Evolutionary conservation across 2,797 vertebrate genomes (phyloP).

Genomic region (Alosa sapidissima): DNA sequence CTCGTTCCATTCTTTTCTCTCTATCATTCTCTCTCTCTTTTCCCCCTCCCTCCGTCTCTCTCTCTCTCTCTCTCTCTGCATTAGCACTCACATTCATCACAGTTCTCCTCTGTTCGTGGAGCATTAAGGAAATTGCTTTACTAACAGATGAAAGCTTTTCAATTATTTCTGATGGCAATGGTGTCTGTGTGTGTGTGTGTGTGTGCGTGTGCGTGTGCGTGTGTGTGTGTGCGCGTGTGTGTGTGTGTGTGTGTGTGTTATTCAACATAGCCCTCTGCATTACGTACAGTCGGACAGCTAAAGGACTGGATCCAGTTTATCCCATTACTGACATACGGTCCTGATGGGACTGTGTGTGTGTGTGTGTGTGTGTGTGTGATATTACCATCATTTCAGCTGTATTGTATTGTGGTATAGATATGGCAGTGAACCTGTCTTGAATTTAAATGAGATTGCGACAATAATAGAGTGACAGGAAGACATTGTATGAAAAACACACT

Average conservation of each 20-base stretch:
- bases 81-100: constrained; percentile 57
- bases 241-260: background rate
- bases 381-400: background rate
- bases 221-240: background rate
- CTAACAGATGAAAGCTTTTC: constrained; percentile 62
- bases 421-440: background rate
- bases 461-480: background rate
- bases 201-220: constrained; percentile 14
- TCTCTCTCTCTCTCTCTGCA: constrained; percentile 41
- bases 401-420: background rate
- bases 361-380: background rate
- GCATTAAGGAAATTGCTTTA: constrained; percentile 64
- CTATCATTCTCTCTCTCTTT: constrained; percentile 30
- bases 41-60: constrained; percentile 23
- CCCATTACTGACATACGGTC: constrained; percentile 4
- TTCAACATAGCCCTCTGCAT: background rate
- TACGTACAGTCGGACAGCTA: background rate
- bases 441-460: background rate
- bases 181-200: constrained; percentile 36
- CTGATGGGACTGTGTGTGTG: background rate
- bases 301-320: constrained; percentile 16
- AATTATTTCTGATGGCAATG: constrained; percentile 56
- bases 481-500: background rate
- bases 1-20: constrained; percentile 13
- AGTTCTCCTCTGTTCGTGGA: constrained; percentile 49